phyloP scores from a whole-genome alignment of 2,888 invertebrate genomes.

The Scrobipalpa atriplicella region DNA sequence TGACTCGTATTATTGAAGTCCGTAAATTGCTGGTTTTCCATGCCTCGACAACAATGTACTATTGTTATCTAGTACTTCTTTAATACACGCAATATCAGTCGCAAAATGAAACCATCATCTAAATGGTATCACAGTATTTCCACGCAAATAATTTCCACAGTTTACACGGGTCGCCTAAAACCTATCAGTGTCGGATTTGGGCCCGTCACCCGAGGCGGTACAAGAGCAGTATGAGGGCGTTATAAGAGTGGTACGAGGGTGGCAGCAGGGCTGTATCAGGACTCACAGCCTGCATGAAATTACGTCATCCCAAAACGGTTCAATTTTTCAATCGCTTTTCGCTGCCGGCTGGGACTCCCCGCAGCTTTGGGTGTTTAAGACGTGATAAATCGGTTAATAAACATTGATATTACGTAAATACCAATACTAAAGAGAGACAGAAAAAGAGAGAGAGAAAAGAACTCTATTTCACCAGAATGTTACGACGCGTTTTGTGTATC shows the following conservation, averaged over 20 bases:
- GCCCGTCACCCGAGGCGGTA: constrained; percentile 38
- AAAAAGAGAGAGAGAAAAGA: no score
- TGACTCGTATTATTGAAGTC: no score
- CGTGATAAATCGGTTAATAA: constrained; percentile 45
- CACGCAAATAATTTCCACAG: not conserved
- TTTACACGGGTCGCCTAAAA: constrained; percentile 9
- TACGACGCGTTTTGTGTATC: no score
- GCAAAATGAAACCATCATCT: no score
- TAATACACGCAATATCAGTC: no score
- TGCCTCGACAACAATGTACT: no score
- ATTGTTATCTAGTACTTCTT: no score
- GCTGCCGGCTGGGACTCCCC: constrained; percentile 62
- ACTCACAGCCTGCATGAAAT: constrained; percentile 61
- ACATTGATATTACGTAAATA: not conserved
- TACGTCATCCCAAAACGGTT: constrained; percentile 60
- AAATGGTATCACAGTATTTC: not conserved
- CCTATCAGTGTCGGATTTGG: constrained; percentile 29
- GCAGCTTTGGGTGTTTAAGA: constrained; percentile 56
- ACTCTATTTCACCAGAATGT: no score
- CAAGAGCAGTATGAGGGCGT: not conserved
- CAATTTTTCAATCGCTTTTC: constrained; percentile 76
- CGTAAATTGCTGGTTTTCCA: no score
- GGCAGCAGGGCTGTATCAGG: constrained; percentile 44
- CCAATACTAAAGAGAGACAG: no score
- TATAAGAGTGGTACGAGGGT: constrained; percentile 5